Base-by-base conservation (phyloP, 2,113 vertebrate species). In the Lasiurus cinereus region DNA sequence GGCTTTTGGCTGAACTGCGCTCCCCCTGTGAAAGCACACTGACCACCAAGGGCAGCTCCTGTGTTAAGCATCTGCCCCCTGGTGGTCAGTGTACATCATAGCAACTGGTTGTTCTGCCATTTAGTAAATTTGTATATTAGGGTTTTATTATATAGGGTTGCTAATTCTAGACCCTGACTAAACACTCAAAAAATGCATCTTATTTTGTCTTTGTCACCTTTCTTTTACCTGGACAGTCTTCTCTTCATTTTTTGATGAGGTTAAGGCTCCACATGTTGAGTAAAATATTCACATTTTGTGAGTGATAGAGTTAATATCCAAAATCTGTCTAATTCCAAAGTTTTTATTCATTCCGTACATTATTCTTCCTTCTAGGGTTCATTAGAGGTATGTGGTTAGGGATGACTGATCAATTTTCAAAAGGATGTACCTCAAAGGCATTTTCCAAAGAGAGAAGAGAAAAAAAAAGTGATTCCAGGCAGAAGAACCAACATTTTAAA, bases 291-390 rank as follows among this genome's bases (percentile, higher is more conserved):
- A 77, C 12, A 82, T 74, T 43, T 86, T 93, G 3, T 78, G 43
- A 79, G 8, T 92, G 31, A 86, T 1, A 59, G 59, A 92, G 3
- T 13, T 67, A 24, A 85, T 88, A 88, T 15, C 48, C 14, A 87
- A 82, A 90, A 84, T 91, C 13, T 33, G 24, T 74, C 46, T 78
- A 24, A 90, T 83, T 96, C 36, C 39, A 89, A 93, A 92, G 52
- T 39, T 22, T 36, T 73, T 85, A 59, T 83, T 31, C 22, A 76
- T 70, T 83, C 36, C 9, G 1, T 70, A 59, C 4, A 15, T 79
- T 15, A 74, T 52, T 31, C 8, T 59, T 3, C 31, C 15, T 67
- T 77, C 13, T 39, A 73, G 15, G 6, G 29, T 9, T 29, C 43
- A 72, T 78, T 39, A 82, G 11, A 94, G 64, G 3, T 88, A 52